Percentiles rank a stretch among this genome's conserved stretches.
These are phyloP conservation scores for Watsonalla cultraria DNA, from an alignment of 2,888 invertebrate genomes.

Conservation along the genomic window DNA sequence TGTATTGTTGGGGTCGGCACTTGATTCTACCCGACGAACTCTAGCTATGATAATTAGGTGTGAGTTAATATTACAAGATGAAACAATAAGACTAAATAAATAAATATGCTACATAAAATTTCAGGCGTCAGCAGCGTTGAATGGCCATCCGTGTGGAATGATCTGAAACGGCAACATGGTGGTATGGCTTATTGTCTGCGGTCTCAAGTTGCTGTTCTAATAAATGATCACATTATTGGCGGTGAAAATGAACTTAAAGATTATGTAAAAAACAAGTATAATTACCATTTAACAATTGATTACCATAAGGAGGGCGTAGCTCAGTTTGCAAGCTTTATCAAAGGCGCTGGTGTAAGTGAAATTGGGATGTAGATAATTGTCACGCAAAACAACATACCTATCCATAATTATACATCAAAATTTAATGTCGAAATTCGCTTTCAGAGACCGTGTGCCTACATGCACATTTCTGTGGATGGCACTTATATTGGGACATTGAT, in stretches of 20 bases:
- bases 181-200: constrained; percentile 61
- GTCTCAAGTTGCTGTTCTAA: constrained; percentile 68
- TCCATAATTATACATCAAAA: not conserved
- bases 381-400: not conserved
- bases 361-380: not conserved
- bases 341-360: constrained; percentile 57
- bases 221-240: constrained; percentile 72
- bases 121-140: constrained; percentile 57
- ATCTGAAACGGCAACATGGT: constrained; percentile 60
- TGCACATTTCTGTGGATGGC: constrained; percentile 71
- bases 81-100: too few species aligned
- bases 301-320: constrained; percentile 62
- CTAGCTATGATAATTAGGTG: too few species aligned
- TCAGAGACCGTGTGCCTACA: constrained; percentile 77
- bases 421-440: constrained; percentile 28
- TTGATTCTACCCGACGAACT: too few species aligned
- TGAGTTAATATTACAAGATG: constrained; percentile 1
- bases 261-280: constrained; percentile 62
- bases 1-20: too few species aligned
- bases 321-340: constrained; percentile 62
- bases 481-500: constrained; percentile 71
- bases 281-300: constrained; percentile 58
- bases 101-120: not conserved
- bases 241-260: constrained; percentile 68
- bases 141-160: constrained; percentile 56